Conservation (phyloP, 2,888 invertebrate genomes). For the Colletes collaris region DNA sequence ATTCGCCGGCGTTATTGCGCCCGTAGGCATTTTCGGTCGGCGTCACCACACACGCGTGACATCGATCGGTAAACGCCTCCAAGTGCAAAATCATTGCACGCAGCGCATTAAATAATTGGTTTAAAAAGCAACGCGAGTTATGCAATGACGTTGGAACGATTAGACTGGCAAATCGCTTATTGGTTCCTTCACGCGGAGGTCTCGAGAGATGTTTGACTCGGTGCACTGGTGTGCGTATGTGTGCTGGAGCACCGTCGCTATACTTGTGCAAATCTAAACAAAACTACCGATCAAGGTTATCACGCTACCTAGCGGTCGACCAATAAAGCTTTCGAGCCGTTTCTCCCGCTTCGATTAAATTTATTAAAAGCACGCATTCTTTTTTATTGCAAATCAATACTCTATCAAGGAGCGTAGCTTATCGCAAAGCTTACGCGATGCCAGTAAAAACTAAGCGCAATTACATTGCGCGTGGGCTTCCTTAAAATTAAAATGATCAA, state of each 20-base stretch:
- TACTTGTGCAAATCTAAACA: constrained; percentile 46
- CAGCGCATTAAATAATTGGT: constrained; percentile 64
- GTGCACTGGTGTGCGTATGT: neutral
- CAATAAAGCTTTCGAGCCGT: constrained; percentile 43
- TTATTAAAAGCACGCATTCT: constrained; percentile 45
- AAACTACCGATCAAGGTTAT: constrained; percentile 45
- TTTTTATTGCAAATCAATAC: constrained; percentile 56
- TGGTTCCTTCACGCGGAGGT: constrained; percentile 55
- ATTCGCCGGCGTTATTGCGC: constrained; percentile 71
- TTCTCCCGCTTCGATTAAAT: constrained; percentile 54
- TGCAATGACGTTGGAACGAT: constrained; percentile 71
- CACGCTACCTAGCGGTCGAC: constrained; percentile 39
- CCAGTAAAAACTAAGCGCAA: constrained; percentile 1
- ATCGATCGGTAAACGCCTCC: constrained; percentile 66
- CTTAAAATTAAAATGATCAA: neutral
- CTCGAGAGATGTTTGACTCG: constrained; percentile 31
- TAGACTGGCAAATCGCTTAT: constrained; percentile 73
- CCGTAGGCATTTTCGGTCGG: constrained; percentile 68
- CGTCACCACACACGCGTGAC: constrained; percentile 62
- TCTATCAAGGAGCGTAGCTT: constrained; percentile 21
- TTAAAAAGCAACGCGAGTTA: constrained; percentile 66
- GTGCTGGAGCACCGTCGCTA: constrained; percentile 5
- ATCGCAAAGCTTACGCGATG: constrained; percentile 10
- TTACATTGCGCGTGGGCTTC: neutral
- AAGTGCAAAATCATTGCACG: constrained; percentile 65